phyloP scores from a whole-genome alignment of 2,888 invertebrate species.

The Ferdinandea cuprea region DNA sequence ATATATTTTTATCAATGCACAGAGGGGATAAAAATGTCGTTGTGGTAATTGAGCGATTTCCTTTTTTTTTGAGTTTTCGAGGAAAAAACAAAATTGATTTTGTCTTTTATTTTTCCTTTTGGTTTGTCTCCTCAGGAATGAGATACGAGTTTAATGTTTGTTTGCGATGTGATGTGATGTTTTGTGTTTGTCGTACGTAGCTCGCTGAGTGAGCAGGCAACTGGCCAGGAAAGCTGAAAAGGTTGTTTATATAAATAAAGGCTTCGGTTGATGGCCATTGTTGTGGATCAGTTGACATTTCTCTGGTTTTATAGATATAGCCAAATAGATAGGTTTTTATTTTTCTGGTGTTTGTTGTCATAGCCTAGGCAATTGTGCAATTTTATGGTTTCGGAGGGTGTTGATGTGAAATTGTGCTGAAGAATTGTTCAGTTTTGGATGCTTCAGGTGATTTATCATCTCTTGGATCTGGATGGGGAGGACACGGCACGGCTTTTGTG shows the following conservation, averaged over 20 bases:
- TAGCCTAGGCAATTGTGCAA: constrained; percentile 47
- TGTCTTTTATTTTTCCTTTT: constrained; percentile 22
- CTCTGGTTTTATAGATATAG: too few species aligned
- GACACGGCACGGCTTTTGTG: constrained; percentile 16
- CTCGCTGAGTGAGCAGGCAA: constrained; percentile 43
- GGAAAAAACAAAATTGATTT: constrained; percentile 64
- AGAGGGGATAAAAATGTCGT: constrained; percentile 69
- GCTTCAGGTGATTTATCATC: constrained; percentile 72
- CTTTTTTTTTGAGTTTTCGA: constrained; percentile 41
- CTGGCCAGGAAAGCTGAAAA: constrained; percentile 64
- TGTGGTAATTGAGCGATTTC: constrained; percentile 73
- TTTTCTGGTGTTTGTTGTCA: constrained; percentile 1
- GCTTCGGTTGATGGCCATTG: constrained; percentile 71
- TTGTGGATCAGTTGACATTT: constrained; percentile 64
- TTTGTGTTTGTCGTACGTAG: constrained; percentile 30
- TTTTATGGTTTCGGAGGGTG: constrained; percentile 19
- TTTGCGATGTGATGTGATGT: constrained; percentile 25
- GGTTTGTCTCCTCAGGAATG: not conserved
- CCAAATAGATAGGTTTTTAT: too few species aligned
- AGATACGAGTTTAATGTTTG: constrained; percentile 35
- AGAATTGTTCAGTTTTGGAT: constrained; percentile 63
- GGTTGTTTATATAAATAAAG: constrained; percentile 73
- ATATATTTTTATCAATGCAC: constrained; percentile 50
- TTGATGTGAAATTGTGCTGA: constrained; percentile 52
- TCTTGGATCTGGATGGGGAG: not conserved